Percentiles rank a stretch among this genome's conserved stretches.
Evolutionary conservation across 2,113 vertebrate genomes (phyloP).

Genomic region (Drymodes brunneopygia): DNA sequence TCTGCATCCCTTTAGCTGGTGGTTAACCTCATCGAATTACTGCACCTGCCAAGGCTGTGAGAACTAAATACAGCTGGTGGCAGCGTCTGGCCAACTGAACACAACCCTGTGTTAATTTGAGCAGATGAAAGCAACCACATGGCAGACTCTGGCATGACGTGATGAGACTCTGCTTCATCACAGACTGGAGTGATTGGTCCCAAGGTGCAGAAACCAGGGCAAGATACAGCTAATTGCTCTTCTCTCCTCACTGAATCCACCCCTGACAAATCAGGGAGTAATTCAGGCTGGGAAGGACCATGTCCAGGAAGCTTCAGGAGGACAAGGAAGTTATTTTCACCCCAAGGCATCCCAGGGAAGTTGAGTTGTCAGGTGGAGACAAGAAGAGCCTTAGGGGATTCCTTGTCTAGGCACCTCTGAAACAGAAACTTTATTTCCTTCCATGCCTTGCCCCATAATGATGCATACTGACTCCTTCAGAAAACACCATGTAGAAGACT

Average conservation of each 20-base stretch:
- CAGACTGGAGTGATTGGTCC: not conserved
- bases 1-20: slow-evolving; percentile 41
- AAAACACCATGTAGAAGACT: not conserved
- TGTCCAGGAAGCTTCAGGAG: not conserved
- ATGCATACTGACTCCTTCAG: not conserved
- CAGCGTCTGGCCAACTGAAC: slow-evolving; percentile 33
- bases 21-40: slow-evolving; percentile 56
- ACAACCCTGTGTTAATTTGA: slow-evolving; percentile 27
- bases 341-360: not conserved
- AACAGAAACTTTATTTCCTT: not conserved
- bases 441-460: not conserved
- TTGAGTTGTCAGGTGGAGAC: not conserved
- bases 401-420: not conserved
- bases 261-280: not conserved
- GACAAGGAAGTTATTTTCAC: not conserved
- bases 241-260: not conserved
- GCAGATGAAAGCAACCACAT: slow-evolving; percentile 47
- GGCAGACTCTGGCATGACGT: not conserved
- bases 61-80: slow-evolving; percentile 61
- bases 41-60: slow-evolving; percentile 62
- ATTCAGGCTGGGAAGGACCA: not conserved
- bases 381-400: not conserved
- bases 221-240: not conserved
- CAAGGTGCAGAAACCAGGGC: not conserved
- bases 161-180: not conserved